Evolutionary conservation across 2,113 vertebrate genomes (phyloP), one percentile per base, ranked within the genome.

Genomic region (Plestiodon gilberti): DNA sequence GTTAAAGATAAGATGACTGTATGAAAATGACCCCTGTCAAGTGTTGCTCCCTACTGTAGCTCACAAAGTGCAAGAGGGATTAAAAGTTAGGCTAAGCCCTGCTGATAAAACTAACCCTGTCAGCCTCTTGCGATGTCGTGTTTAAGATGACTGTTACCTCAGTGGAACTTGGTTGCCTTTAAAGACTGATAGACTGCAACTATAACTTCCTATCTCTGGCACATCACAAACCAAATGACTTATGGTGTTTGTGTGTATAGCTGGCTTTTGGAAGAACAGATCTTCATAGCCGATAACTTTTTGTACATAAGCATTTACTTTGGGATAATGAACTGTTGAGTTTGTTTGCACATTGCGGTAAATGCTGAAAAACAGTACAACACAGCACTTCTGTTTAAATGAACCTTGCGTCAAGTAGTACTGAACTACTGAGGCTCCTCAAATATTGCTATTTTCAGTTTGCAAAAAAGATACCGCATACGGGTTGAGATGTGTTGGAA

Each of bases 1-100:
- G 70, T 80, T 59, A 28, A 74, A 62, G 77, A 80, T 86, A 86
- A 86, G 84, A 81, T 73, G 25, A 30, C 28, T 35, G 14, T 80
- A 62, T 81, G 33, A 81, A 55, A 62, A 62, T 35, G 55, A 73
- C 33, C 67, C 9, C 2, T 61, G 55, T 83, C 30, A 35, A 52
- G 11, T 57, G 18, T 69, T 69, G n/a, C 18, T 55, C 9, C 35
- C 8, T 25, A n/a, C 62, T 52, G 6, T 81, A 74, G 40, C 59
- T 81, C n/a, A 81, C 23, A 64, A 48, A 64, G 43, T 61, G n/a
- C 25, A 65, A 38, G 40, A 14, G 43, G 59, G 15, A 48, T 40
- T 78, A 55, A 40, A 65, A 74, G 70, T 35, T 84, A 73, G 33
- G 17, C 22, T 65, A 55, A 62, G 35, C 17, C n/a, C 28, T 79